Conservation (phyloP, 2,113 vertebrate genomes). For the Aldabrachelys gigantea region DNA sequence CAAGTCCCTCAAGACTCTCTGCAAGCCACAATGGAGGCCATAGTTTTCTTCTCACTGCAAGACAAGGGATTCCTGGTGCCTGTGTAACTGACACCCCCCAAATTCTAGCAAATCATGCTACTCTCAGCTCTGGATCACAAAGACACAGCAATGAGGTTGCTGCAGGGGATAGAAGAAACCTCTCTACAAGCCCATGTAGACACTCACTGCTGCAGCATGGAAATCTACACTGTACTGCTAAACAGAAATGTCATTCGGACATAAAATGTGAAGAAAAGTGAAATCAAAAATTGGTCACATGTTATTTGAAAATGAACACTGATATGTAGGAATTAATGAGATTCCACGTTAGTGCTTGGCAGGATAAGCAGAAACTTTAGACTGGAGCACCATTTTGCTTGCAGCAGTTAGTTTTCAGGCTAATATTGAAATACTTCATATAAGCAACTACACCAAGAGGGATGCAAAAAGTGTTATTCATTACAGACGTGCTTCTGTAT, state of each 20-base stretch:
- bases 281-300: neutral
- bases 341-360: neutral
- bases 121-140: neutral
- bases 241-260: neutral
- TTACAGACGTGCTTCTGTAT: neutral
- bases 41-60: neutral
- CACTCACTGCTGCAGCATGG: neutral
- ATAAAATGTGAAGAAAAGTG: neutral
- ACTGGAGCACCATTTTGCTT: neutral
- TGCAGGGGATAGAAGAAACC: neutral
- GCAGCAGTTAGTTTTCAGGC: constrained; percentile 10
- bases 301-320: neutral
- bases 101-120: neutral
- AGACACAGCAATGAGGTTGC: neutral
- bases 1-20: neutral
- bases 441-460: neutral
- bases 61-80: neutral
- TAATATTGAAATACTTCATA: neutral
- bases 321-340: constrained; percentile 6
- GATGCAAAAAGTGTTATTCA: neutral
- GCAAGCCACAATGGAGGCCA: neutral
- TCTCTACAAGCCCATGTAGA: neutral
- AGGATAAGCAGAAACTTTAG: neutral
- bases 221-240: neutral
- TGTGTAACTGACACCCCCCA: neutral